Base-by-base conservation (phyloP, 2,797 vertebrate genomes). In the Amblyraja radiata region DNA sequence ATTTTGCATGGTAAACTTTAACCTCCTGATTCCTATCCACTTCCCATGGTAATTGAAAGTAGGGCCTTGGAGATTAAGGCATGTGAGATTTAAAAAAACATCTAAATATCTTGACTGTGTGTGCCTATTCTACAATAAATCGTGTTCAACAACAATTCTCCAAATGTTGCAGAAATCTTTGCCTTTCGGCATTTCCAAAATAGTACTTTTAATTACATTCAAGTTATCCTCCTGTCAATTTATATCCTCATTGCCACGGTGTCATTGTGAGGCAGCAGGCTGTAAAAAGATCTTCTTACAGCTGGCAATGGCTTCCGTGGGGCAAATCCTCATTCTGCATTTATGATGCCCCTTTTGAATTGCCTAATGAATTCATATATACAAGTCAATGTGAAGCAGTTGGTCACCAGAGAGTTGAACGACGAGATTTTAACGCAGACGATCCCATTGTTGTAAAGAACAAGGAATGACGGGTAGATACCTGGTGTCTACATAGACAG, bases 341-440 rank as follows among this genome's bases (percentile, higher is more conserved):
- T 88, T 65, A 68, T 88, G 84, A 88, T 68, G 84, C 61, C 65
- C 84, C 68, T 88, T 68, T 36, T 88, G 61, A 68, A 88, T 88
- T 88, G 63, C 84, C 63, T 88, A 88, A 88, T 88, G 61, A 88
- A 68, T 88, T 88, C 84, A 88, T 65, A 88, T 68, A 88, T 88
- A 68, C 61, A 68, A 36, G 84, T 88, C 61, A 88, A 54, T 88
- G 61, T 88, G 65, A 88, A 88, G 84, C 8, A 88, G 84, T 36
- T 68, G 63, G 63, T 68, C 84, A 88, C 84, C 63, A 88, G 84
- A 68, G 84, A 63, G 14, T 36, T 88, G 65, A 88, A 88, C 13
- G 63, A 88, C n/a, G 68, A 88, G n/a, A 36, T 36, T 88, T 88
- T 68, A 88, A 88, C 61, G 16, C 63, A 88, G 63, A 88, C 68